Evolutionary conservation across 2,113 vertebrate genomes (phyloP), one percentile per base, ranked within the genome.

Genomic region (Camelus bactrianus): DNA sequence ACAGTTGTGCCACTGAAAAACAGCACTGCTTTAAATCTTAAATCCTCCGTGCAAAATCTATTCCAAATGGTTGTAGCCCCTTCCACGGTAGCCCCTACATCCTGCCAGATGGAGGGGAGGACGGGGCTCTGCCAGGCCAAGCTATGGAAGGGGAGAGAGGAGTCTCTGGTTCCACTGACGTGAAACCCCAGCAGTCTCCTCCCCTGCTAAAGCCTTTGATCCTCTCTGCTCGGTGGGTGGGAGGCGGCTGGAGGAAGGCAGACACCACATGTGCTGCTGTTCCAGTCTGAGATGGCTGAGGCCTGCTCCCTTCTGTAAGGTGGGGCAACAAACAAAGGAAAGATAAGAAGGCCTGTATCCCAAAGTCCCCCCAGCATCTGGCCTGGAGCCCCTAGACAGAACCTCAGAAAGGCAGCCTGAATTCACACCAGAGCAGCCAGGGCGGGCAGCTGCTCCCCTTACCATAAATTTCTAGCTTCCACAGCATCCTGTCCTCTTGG

Each of bases 211-310:
- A 76, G 88, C 76, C 87, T 85, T 48, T 94, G 83, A 91, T 94
- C 76, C 83, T 80, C 89, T 83, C 84, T 72, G 88, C 86, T 42
- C 72, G 2, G 48, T 93, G 86, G 85, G 85, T 97, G 91, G 89
- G 42, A 22, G 38, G 42, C 9, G 9, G 38, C 75, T 28, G 83
- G 46, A 58, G 76, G 80, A 80, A 88, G 92, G 69, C 80, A 83
- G 79, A 67, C 70, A 72, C 20, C 70, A 75, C 46, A 80, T 72
- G 64, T 16, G 46, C 64, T n/a, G 22, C 84, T 11, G 22, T 58
- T 76, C 42, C 20, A 70, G 90, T 30, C 50, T 28, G 54, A 58
- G 58, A 48, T 0, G 28, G 54, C 38, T 12, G 52, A 46, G 48
- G 58, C 64, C 60, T 30, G 38, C 46, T 94, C 76, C 91, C 72